Evolutionary conservation across 2,797 vertebrate genomes (phyloP).

Genomic region (Rhabdomys pumilio): DNA sequence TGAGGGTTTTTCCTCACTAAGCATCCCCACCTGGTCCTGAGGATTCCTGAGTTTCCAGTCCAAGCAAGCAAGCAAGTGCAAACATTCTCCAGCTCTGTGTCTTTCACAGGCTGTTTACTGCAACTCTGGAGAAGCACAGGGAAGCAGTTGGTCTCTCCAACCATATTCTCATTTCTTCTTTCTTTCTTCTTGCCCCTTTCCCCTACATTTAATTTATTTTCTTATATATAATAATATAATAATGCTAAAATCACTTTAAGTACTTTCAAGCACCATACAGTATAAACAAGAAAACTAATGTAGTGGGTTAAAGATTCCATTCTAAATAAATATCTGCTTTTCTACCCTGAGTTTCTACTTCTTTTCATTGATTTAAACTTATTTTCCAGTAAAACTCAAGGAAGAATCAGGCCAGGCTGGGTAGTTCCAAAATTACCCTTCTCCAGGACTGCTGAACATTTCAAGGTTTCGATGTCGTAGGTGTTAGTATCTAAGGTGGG

Average conservation of each 20-base stretch:
- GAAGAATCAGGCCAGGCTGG: not conserved
- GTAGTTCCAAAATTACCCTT: not conserved
- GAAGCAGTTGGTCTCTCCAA: not conserved
- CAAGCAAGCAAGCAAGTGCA: not conserved
- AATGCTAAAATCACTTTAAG: constrained; percentile 41
- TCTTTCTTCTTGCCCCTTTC: not conserved
- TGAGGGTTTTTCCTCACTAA: not conserved
- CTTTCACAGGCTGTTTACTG: not conserved
- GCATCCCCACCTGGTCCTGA: not conserved
- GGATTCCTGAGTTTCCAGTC: not conserved
- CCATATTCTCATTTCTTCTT: constrained; percentile 36
- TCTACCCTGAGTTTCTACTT: constrained; percentile 22
- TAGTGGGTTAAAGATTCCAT: constrained; percentile 11
- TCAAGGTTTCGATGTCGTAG: not conserved
- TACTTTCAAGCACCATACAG: not conserved
- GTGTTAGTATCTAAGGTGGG: not conserved
- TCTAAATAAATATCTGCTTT: constrained; percentile 58
- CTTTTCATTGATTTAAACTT: constrained; percentile 10
- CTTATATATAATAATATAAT: constrained; percentile 19
- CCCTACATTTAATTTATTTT: constrained; percentile 70
- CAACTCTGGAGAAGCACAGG: constrained; percentile 1
- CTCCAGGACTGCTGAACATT: not conserved
- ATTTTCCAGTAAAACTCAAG: not conserved
- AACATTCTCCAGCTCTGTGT: not conserved
- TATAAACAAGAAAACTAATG: constrained; percentile 42